Evolutionary conservation across 53 echinoderm and acorn worm species (phyloP), one percentile per base, ranked within the genome.

Genomic region (Mesocentrotus franciscanus): DNA sequence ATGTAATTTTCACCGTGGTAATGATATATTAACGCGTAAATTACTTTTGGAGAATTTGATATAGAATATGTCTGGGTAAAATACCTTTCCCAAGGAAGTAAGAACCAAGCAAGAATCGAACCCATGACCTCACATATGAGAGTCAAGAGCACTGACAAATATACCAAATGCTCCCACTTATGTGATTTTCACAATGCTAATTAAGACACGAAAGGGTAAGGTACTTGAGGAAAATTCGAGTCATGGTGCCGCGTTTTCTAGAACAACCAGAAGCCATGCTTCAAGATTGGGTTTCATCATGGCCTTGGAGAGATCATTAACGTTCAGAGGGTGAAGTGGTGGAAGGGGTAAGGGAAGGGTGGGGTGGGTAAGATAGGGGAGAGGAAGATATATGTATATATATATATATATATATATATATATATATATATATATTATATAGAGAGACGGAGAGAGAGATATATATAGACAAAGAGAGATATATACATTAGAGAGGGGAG

Each of bases 301-400:
- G 84, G 84, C 84, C 84, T 84, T 84, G 84, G 78, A 74, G 74
- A 74, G 4, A 30, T 74, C 74, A 74, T 30, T 74, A 74, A 17
- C 10, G 74, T 61, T 30, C 18, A 30, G 91, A 57, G 24, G 58
- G 58, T 59, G 90, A 59, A 56, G 42, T 90, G 90, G 90, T 16
- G 85, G 18, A 20, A 42, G 9, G 85, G 9, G 85, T 1, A 49
- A 49, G 49, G 85, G 85, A 4, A 56, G 42, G 58, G 16, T 59
- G 60, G 59, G 60, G 49, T 49, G 90, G 59, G 56, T 6, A 18
- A 59, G 60, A 56, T 32, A 59, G 22, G n/a, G 11, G 81, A 81
- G 2, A 81, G 8, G 5, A 9, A 81, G 81, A 34, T 0, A 79
- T 71, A 4, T 17, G 4, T 26, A 71, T 71, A 26, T 20, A 20